Percentiles rank a stretch among this genome's conserved stretches.
phyloP scores from a whole-genome alignment of 2,113 vertebrate species.

The Chinchilla lanigera region DNA sequence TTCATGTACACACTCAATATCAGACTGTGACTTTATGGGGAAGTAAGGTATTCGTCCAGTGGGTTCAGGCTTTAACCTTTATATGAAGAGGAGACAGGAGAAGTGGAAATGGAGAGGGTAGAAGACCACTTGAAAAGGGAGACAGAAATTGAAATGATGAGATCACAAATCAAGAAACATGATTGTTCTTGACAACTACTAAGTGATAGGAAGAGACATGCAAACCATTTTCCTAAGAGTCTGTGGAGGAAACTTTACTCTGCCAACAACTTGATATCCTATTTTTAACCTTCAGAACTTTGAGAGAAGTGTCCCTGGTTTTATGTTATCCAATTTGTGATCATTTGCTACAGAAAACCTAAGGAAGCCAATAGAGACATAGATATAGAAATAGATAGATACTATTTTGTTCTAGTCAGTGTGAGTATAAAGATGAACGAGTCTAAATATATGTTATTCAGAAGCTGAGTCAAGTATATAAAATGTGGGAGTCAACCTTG shows the following conservation, averaged over 20 bases:
- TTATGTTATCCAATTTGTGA: not conserved
- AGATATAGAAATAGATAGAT: not conserved
- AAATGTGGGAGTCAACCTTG: not conserved
- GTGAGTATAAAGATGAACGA: not conserved
- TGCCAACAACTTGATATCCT: not conserved
- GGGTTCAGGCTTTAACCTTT: not conserved
- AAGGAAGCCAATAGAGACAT: not conserved
- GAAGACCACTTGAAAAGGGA: not conserved
- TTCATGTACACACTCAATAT: not conserved
- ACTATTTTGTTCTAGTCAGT: not conserved
- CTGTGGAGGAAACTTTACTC: not conserved
- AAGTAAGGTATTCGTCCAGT: not conserved
- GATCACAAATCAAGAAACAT: accelerated
- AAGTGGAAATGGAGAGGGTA: not conserved
- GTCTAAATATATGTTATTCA: not conserved
- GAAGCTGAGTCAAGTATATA: not conserved
- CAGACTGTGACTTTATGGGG: not conserved
- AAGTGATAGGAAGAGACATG: not conserved
- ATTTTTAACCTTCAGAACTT: not conserved
- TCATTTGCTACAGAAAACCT: not conserved
- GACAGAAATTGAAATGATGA: not conserved
- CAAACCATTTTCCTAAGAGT: not conserved
- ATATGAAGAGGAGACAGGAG: not conserved
- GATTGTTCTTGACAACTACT: not conserved
- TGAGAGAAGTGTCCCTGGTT: not conserved